Conservation (phyloP, 2,113 vertebrate genomes). For the Cyprinodon brontotheroides region DNA sequence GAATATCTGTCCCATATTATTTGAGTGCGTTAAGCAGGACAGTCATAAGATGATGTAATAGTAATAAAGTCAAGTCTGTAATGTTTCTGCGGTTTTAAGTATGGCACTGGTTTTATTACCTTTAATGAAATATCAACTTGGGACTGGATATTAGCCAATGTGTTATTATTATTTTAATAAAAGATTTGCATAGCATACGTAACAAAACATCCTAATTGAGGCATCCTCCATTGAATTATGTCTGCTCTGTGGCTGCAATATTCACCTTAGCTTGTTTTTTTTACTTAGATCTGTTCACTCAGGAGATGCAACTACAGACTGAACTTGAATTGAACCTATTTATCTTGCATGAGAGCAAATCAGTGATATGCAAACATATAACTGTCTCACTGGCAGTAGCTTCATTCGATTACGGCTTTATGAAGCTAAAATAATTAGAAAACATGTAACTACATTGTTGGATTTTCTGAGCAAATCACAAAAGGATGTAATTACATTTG, state of each 20-base stretch:
- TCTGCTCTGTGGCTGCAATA: background rate
- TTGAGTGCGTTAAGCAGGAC: too few species aligned
- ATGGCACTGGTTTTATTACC: too few species aligned
- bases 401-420: slow-evolving; percentile 38
- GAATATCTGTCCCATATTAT: background rate
- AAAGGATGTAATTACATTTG: slow-evolving; percentile 37
- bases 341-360: slow-evolving; percentile 43
- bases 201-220: background rate
- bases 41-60: background rate
- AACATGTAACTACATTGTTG: slow-evolving; percentile 15
- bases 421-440: slow-evolving; percentile 30
- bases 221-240: background rate
- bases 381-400: slow-evolving; percentile 20
- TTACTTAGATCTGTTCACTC: background rate
- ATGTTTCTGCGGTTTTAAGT: background rate
- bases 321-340: slow-evolving; percentile 37
- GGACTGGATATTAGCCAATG: too few species aligned
- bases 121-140: too few species aligned
- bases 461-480: slow-evolving; percentile 11
- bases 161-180: too few species aligned
- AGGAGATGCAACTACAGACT: slow-evolving; percentile 31
- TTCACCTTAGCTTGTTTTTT: background rate
- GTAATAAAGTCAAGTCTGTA: too few species aligned
- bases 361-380: slow-evolving; percentile 33
- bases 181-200: background rate